Base-by-base conservation (phyloP, 2,797 vertebrate genomes). In the Phalloptychus januarius region DNA sequence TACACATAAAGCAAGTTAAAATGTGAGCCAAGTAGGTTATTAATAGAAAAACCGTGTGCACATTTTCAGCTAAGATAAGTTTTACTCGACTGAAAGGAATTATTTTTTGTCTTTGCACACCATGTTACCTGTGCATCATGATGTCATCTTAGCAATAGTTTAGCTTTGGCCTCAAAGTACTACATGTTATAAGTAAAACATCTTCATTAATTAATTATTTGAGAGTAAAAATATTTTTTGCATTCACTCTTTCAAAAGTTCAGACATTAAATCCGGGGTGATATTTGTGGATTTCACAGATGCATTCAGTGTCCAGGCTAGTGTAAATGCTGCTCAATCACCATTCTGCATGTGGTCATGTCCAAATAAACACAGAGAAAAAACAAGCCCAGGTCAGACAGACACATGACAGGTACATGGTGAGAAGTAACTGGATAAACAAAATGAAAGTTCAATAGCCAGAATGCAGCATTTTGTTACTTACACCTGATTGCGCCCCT, bases 401-500 rank as follows among this genome's bases (percentile, higher is more conserved):
- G 15, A 73, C 28, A 40, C 7, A 18, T 18, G 7, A 18, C 25
- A 8, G 50, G 23, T n/a, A 20, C 36, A 42, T 1, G 18, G 4
- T 28, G 52, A 58, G 10, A 44, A 74, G n/a, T 44, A 16, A 74
- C 23, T 25, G 54, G n/a, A 44, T 23, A 8, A 4, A 74, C 40
- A 3, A 11, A 40, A n/a, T 56, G 2, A 58, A 58, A 23, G 46
- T 20, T 10, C 33, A 10, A 42, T n/a, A n/a, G 38, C 38, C 40
- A 31, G 38, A 44, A 18, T 42, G 40, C 25, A 52, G 58, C 15
- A 16, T 16, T 38, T 36, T 23, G 16, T 45, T 61, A 12, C 16
- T 44, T 13, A 33, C 8, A n/a, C 25, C 2, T 3, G 15, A 79
- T 72, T 83, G 16, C 69, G 78, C 76, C 79, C 70, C 36, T 80